Percentiles rank a stretch among this genome's conserved stretches.
These are phyloP conservation scores for Campoplex nolae DNA, from an alignment of 2,888 invertebrate genomes.

Conservation along the genomic window DNA sequence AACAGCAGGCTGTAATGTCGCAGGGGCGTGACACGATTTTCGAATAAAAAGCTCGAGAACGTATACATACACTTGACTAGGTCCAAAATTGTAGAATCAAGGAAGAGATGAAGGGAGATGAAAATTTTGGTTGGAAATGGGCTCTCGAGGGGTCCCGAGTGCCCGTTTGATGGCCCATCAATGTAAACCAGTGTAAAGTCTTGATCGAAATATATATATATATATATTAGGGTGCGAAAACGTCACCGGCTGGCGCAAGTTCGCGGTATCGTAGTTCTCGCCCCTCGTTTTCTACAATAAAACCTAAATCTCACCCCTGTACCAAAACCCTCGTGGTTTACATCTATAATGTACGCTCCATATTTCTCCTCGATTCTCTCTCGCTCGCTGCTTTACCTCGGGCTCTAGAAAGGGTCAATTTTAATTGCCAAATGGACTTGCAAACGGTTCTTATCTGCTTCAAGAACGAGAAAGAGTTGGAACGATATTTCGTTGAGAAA, in stretches of 20 bases:
- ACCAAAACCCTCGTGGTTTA: slow-evolving; percentile 63
- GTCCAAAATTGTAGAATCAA: slow-evolving; percentile 29
- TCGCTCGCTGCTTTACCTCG: neutral
- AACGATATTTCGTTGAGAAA: slow-evolving; percentile 21
- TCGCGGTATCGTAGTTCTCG: slow-evolving; percentile 55
- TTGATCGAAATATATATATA: slow-evolving; percentile 61
- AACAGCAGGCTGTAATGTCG: slow-evolving; percentile 47
- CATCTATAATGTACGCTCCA: slow-evolving; percentile 62
- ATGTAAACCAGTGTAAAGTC: slow-evolving; percentile 81
- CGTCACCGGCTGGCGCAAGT: slow-evolving; percentile 68
- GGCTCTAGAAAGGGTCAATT: neutral
- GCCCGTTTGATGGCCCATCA: slow-evolving; percentile 80
- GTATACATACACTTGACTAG: slow-evolving; percentile 1
- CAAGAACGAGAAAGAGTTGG: neutral
- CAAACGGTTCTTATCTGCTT: neutral
- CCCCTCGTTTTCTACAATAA: slow-evolving; percentile 58
- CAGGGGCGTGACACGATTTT: slow-evolving; percentile 29
- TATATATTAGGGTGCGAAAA: slow-evolving; percentile 33
- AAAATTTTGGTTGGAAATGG: slow-evolving; percentile 73
- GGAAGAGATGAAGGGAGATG: slow-evolving; percentile 46
- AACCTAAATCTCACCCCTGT: slow-evolving; percentile 45
- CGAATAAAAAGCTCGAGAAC: slow-evolving; percentile 17
- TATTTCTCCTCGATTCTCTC: neutral
- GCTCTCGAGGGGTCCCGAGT: slow-evolving; percentile 77
- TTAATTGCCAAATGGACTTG: neutral